Evolutionary conservation across 2,888 invertebrate species (phyloP).

Genomic region (Drosophila silvestris): DNA sequence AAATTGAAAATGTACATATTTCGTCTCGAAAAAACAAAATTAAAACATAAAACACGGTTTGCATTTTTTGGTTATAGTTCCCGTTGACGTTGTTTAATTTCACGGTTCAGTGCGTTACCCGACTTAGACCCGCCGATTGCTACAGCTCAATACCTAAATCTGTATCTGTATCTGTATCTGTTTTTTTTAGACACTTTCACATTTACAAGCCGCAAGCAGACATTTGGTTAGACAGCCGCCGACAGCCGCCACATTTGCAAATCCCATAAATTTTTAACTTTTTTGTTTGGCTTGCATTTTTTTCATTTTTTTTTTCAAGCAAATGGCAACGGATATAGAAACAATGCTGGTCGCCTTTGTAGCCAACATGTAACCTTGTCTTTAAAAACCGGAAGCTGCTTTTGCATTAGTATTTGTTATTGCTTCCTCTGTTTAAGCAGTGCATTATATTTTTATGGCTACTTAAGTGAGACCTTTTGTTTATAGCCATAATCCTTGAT

Average conservation of each 20-base stretch:
- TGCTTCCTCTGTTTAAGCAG: slow-evolving; percentile 1
- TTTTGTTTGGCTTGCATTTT: not conserved
- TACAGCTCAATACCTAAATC: slow-evolving; percentile 4
- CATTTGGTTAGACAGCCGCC: slow-evolving; percentile 49
- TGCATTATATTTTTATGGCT: slow-evolving; percentile 17
- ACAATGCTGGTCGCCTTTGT: slow-evolving; percentile 36
- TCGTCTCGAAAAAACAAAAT: too few species aligned
- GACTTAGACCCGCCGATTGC: slow-evolving; percentile 71
- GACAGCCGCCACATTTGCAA: slow-evolving; percentile 10
- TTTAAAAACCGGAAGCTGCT: slow-evolving; percentile 72
- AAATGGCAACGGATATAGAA: slow-evolving; percentile 30
- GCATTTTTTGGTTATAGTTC: slow-evolving; percentile 20
- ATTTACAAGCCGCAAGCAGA: slow-evolving; percentile 48
- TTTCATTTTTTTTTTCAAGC: slow-evolving; percentile 20
- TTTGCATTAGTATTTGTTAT: slow-evolving; percentile 33
- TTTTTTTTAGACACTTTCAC: slow-evolving; percentile 43
- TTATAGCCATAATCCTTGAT: not conserved
- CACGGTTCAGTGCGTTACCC: slow-evolving; percentile 79
- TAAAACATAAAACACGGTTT: slow-evolving; percentile 7
- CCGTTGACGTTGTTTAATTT: slow-evolving; percentile 75
- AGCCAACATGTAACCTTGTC: slow-evolving; percentile 71
- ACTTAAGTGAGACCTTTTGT: slow-evolving; percentile 5
- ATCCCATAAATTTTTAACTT: slow-evolving; percentile 19
- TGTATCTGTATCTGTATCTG: slow-evolving; percentile 17
- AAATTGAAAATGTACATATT: not conserved